Conservation (phyloP, 1,140 invertebrate species). For the Neodiprion pinetum region DNA sequence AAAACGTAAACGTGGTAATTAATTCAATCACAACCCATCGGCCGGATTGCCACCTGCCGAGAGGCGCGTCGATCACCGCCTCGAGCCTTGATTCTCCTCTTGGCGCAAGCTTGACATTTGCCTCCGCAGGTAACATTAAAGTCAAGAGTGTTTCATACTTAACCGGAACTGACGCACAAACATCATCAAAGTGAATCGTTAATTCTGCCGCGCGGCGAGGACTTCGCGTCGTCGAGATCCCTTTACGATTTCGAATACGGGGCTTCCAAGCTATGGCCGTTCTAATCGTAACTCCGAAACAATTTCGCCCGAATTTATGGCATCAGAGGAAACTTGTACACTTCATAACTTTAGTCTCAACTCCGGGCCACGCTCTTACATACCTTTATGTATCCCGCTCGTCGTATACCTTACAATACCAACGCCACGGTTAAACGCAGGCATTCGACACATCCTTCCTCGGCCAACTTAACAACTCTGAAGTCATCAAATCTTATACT, state of each 20-base stretch:
- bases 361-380: too few relatives aligned
- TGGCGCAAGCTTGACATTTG: neutral
- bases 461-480: too few relatives aligned
- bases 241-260: neutral
- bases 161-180: constrained; percentile 4
- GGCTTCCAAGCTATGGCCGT: too few relatives aligned
- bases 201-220: neutral
- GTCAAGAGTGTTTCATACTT: neutral
- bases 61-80: neutral
- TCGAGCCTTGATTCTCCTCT: neutral
- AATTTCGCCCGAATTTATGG: constrained; percentile 5
- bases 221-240: neutral
- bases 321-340: neutral
- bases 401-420: too few relatives aligned
- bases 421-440: too few relatives aligned
- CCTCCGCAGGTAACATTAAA: constrained; percentile 3
- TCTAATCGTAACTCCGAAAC: neutral
- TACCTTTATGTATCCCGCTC: too few relatives aligned
- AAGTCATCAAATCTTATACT: too few relatives aligned
- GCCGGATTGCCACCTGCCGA: neutral
- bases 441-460: too few relatives aligned
- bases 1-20: neutral
- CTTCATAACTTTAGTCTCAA: neutral
- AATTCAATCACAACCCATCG: neutral
- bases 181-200: constrained; percentile 5